Evolutionary conservation across 2,888 invertebrate species (phyloP), one percentile per base, ranked within the genome.

Genomic region (Aphrophora alni): DNA sequence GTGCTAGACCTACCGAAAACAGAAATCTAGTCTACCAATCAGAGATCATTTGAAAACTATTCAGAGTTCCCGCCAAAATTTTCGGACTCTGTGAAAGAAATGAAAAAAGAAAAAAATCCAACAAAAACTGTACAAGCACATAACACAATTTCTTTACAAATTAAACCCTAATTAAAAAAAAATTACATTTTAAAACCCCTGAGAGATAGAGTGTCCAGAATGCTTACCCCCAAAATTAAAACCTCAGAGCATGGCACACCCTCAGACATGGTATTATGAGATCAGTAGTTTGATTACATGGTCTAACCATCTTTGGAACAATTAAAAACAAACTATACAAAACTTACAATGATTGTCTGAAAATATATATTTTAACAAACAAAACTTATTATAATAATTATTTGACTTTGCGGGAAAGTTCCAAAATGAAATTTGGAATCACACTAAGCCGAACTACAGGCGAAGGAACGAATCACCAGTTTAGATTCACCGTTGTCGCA

Each of bases 401-500:
- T 27, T 14, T 38, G n/a, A 28, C 27, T 71, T 26, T 26, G 24
- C 7, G 26, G n/a, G n/a, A 26, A 10, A 14, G n/a, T 71, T n/a
- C n/a, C 26, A 12, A 10, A 10, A 33, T 33, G 5, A 4, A 33
- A 28, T 26, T 38, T 33, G 73, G 78, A 74, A 78, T 70, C 81
- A 38, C 81, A 38, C 28, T 38, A 76, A 44, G 76, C 71, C 12
- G 59, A 51, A 38, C 33, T 69, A 25, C 21, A n/a, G 27, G 33
- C 27, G 3, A 14, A 59, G 76, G 70, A 27, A n/a, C 17, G 59
- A 51, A 28, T 24, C 26, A 38, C 10, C 44, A 4, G 8, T 38
- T 26, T 75, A 21, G 1, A 27, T 79, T 91, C 91, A 92, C 88
- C 91, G 91, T 83, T 90, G 89, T 80, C 89, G 91, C 4, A 89